phyloP scores from a whole-genome alignment of 2,888 invertebrate genomes.

The Venustoraphidia nigricollis region DNA sequence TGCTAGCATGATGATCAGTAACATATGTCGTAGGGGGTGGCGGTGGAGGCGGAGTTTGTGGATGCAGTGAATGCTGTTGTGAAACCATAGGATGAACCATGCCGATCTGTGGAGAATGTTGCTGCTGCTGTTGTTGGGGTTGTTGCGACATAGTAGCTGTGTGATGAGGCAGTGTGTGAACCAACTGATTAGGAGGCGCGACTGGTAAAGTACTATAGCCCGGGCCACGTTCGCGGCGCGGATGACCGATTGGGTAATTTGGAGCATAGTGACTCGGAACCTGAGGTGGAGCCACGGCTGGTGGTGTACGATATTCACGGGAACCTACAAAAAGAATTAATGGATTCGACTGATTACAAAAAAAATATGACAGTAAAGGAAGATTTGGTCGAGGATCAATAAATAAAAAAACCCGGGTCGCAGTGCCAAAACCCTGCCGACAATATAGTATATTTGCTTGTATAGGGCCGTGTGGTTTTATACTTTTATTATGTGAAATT shows the following conservation, averaged over 20 bases:
- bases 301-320: constrained; percentile 86
- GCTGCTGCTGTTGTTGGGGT: constrained; percentile 23
- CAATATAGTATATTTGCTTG: too few species aligned
- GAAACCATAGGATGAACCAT: constrained; percentile 67
- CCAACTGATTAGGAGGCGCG: constrained; percentile 29
- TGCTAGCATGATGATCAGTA: constrained; percentile 46
- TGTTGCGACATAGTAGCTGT: constrained; percentile 19
- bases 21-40: constrained; percentile 42
- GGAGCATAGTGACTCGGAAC: constrained; percentile 95
- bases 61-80: constrained; percentile 35
- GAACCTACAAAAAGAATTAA: constrained; percentile 27
- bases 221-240: constrained; percentile 54
- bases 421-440: too few species aligned
- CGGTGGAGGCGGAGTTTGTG: constrained; percentile 45
- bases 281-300: constrained; percentile 90
- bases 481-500: too few species aligned
- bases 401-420: too few species aligned
- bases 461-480: too few species aligned
- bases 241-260: constrained; percentile 77
- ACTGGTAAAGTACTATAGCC: constrained; percentile 80
- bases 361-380: too few species aligned
- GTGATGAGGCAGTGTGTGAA: constrained; percentile 16
- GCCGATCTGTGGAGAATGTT: constrained; percentile 46
- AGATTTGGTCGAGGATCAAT: too few species aligned
- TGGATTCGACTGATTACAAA: too few species aligned